Base-by-base conservation (phyloP, 2,113 vertebrate genomes). In the Fulmarus glacialis region DNA sequence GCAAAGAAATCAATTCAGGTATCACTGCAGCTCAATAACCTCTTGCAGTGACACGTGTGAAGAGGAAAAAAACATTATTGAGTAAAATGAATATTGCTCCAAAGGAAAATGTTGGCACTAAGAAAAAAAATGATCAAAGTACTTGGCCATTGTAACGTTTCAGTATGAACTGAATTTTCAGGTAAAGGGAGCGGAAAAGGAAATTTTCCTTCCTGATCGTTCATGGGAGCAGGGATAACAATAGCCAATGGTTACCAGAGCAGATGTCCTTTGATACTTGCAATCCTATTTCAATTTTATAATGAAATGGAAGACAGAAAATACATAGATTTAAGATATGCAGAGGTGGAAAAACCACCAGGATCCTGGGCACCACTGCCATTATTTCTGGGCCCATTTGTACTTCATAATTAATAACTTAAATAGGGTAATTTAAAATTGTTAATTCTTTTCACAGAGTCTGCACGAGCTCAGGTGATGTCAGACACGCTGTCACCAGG, bases 361-460 rank as follows among this genome's bases (percentile, higher is more conserved):
- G 87, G 87, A 92, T 83, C 75, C 43, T 50, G 10, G 38, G 73
- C 86, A 91, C 84, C 84, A 19, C 85, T 93, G 96, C 95, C 68
- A 34, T 79, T 82, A 52, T 91, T 97, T 82, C 94, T 78, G 84
- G 91, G 82, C 93, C 59, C 66, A 94, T 95, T 93, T 58, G 60
- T 92, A 86, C 94, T 97, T 92, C 96, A 90, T 95, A 97, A 98
- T 98, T 98, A 98, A 97, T 94, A 98, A 94, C 96, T 95, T 96
- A 97, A 97, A 98, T 97, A 90, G 89, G 87, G 96, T 98, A 97
- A 98, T 98, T 97, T 98, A 71, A 97, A 97, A 98, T 97, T 95
- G 97, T 89, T 98, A 95, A 98, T 98, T 98, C 97, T 97, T 98
- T 97, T 87, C 95, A 97, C 96, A 97, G 89, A 83, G 80, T 29